Percentiles rank a stretch among this genome's conserved stretches.
These are phyloP conservation scores for Holacanthella duospinosa DNA, from an alignment of 2,888 invertebrate genomes.

Conservation along the genomic window DNA sequence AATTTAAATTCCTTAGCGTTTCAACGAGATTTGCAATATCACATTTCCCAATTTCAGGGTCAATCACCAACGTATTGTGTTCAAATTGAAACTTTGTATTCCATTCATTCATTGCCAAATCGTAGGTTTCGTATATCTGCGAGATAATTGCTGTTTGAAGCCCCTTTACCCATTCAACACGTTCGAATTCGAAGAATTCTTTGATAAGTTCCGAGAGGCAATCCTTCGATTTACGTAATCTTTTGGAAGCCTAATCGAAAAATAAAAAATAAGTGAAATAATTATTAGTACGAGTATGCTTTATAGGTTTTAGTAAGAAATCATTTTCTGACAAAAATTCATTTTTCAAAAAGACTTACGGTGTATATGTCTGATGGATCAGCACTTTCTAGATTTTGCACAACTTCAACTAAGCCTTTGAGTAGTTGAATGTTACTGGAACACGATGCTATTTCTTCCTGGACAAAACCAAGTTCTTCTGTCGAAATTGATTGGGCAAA, in stretches of 20 bases:
- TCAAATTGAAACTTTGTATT: slow-evolving; percentile 26
- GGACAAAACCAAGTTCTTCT: slow-evolving; percentile 21
- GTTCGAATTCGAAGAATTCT: background rate
- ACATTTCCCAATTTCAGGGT: slow-evolving; percentile 12
- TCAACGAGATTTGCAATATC: slow-evolving; percentile 18
- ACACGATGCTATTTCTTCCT: slow-evolving; percentile 17
- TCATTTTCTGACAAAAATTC: no score
- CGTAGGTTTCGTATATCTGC: slow-evolving; percentile 16
- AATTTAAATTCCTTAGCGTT: slow-evolving; percentile 22
- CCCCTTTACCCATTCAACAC: slow-evolving; percentile 22
- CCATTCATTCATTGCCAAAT: slow-evolving; percentile 23
- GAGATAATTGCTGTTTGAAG: slow-evolving; percentile 16
- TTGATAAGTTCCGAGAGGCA: background rate
- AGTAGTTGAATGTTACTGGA: slow-evolving; percentile 20
- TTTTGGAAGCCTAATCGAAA: background rate
- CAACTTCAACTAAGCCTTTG: slow-evolving; percentile 20
- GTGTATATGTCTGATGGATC: slow-evolving; percentile 12
- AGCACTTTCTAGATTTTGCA: slow-evolving; percentile 27
- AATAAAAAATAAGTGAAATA: no score
- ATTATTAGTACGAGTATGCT: no score
- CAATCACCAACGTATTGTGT: slow-evolving; percentile 20
- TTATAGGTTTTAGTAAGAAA: no score
- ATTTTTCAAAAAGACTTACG: background rate
- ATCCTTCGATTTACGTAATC: background rate
- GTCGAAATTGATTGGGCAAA: slow-evolving; percentile 16